phyloP scores from a whole-genome alignment of 1,140 invertebrate genomes.

The Heliconius nattereri region DNA sequence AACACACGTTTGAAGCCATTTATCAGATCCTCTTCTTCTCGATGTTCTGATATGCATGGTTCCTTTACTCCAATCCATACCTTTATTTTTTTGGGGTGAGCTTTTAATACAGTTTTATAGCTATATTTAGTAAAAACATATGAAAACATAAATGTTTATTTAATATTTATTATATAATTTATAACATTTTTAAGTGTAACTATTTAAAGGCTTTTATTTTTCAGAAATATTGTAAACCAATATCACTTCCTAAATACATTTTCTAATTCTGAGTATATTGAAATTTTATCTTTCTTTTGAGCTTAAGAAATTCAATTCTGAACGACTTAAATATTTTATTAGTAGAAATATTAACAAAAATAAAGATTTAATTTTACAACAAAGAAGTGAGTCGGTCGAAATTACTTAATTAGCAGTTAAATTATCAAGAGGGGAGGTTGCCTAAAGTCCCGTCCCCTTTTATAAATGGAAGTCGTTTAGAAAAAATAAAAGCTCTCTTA shows the following conservation, averaged over 20 bases:
- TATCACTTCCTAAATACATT: not conserved
- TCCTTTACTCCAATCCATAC: not conserved
- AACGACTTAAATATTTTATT: not conserved
- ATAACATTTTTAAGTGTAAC: no score
- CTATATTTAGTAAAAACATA: no score
- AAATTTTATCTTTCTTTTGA: not conserved
- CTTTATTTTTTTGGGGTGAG: not conserved
- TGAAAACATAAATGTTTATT: no score
- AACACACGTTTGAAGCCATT: not conserved
- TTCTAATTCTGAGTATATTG: not conserved
- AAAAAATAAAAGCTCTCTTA: conserved; percentile 17
- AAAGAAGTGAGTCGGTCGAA: conserved; percentile 11
- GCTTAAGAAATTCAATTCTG: not conserved
- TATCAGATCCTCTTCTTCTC: not conserved
- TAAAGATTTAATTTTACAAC: conserved; percentile 2
- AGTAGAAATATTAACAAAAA: conserved; percentile 3
- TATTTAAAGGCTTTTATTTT: not conserved
- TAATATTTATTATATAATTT: no score
- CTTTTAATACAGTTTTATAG: no score
- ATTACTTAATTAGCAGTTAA: conserved; percentile 21
- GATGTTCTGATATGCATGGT: not conserved
- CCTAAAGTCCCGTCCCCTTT: conserved; percentile 15
- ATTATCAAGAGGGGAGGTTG: conserved; percentile 8
- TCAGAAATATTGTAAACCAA: not conserved
- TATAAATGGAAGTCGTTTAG: conserved; percentile 16